Evolutionary conservation across 2,113 vertebrate genomes (phyloP).

Genomic region (Canis aureus): DNA sequence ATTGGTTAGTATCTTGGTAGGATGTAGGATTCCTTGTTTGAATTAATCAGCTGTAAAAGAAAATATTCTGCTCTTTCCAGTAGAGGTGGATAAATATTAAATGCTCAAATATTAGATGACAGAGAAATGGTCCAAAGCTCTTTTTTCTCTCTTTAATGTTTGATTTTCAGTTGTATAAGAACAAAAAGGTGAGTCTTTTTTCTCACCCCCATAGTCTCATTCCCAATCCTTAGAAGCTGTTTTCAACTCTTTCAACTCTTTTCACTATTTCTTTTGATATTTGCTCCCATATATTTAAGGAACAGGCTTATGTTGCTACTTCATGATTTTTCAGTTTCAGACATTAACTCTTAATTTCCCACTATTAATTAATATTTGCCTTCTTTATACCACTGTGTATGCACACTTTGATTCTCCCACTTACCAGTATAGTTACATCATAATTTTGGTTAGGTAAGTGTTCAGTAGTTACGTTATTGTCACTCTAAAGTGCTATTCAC

Average conservation of each 20-base stretch:
- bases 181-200: background rate
- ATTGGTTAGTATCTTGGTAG: background rate
- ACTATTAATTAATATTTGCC: background rate
- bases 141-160: background rate
- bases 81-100: slow-evolving; percentile 30
- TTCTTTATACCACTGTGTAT: background rate
- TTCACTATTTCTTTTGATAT: background rate
- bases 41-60: background rate
- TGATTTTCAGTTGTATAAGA: background rate
- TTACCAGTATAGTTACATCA: background rate
- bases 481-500: background rate
- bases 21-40: background rate
- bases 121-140: background rate
- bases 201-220: background rate
- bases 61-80: background rate
- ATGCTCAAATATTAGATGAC: background rate
- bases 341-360: background rate
- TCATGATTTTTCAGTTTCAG: background rate
- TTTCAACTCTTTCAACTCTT: background rate
- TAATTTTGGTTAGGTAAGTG: background rate
- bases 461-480: background rate
- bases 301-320: background rate
- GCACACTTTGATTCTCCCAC: background rate
- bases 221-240: background rate
- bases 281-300: background rate